phyloP scores from a whole-genome alignment of 1,140 invertebrate genomes.

The Paracyclopina nana region DNA sequence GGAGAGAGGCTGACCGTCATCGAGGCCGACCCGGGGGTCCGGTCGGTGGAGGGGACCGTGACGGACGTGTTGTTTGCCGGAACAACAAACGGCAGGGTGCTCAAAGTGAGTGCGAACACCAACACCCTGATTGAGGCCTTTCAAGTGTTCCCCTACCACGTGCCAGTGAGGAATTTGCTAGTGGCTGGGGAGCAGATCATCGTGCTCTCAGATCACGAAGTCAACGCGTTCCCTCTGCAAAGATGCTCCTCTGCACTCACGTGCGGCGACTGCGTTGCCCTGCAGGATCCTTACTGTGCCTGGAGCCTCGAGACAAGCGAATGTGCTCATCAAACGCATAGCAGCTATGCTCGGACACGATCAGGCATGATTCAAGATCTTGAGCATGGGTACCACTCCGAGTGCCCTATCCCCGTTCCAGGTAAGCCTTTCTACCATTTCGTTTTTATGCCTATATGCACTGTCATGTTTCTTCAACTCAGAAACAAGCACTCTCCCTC shows the following conservation, averaged over 20 bases:
- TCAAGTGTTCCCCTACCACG: constrained; percentile 58
- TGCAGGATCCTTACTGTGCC: constrained; percentile 93
- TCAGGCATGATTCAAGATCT: too few species aligned
- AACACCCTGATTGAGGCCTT: constrained; percentile 79
- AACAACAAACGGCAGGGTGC: constrained; percentile 32
- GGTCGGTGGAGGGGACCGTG: constrained; percentile 25
- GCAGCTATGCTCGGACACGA: too few species aligned
- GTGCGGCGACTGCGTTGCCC: constrained; percentile 58
- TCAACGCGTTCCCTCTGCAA: constrained; percentile 64
- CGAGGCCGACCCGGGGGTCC: constrained; percentile 73
- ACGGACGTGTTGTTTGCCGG: constrained; percentile 36
- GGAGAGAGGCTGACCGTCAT: constrained; percentile 54
- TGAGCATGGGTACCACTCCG: too few species aligned
- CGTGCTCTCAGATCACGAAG: constrained; percentile 65
- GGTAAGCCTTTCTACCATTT: too few species aligned
- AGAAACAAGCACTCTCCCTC: too few species aligned
- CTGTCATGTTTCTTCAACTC: too few species aligned
- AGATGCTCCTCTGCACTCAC: constrained; percentile 42
- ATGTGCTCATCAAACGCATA: constrained; percentile 42
- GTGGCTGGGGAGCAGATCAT: constrained; percentile 53
- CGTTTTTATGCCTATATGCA: too few species aligned
- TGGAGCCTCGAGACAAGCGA: constrained; percentile 59
- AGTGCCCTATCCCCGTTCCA: too few species aligned
- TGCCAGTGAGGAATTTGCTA: constrained; percentile 37
- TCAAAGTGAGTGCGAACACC: constrained; percentile 41